Conservation (phyloP, 2,888 invertebrate genomes). For the Mesorhabditis belari region DNA sequence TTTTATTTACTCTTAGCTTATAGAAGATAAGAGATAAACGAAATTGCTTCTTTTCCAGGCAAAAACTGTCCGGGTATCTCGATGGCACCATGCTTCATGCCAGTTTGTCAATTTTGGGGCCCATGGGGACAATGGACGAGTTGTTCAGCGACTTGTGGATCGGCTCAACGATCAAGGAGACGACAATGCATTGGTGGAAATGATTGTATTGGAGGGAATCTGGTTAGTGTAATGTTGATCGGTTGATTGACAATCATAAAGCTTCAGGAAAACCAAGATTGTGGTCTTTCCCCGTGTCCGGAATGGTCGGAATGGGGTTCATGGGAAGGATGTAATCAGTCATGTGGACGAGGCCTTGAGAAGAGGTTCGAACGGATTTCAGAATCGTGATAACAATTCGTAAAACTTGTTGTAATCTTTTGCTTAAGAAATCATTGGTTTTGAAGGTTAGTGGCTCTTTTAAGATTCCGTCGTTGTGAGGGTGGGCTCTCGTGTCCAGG, state of each 20-base stretch:
- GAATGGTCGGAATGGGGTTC: slow-evolving; percentile 31
- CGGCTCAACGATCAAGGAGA: slow-evolving; percentile 17
- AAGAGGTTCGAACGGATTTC: slow-evolving; percentile 18
- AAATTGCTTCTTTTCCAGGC: not conserved
- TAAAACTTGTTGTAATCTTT: too few relatives aligned
- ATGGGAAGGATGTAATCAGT: slow-evolving; percentile 31
- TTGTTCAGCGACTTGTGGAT: slow-evolving; percentile 31
- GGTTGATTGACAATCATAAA: slow-evolving; percentile 1
- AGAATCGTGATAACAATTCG: too few relatives aligned
- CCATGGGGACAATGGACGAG: slow-evolving; percentile 31
- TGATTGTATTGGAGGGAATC: slow-evolving; percentile 10
- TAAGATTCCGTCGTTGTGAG: slow-evolving; percentile 9
- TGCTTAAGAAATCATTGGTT: too few relatives aligned
- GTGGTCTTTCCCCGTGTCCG: slow-evolving; percentile 23
- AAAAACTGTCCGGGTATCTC: not conserved
- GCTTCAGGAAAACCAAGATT: slow-evolving; percentile 26
- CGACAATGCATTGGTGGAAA: slow-evolving; percentile 13
- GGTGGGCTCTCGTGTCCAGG: slow-evolving; percentile 35
- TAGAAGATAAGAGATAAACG: too few relatives aligned
- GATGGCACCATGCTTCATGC: not conserved
- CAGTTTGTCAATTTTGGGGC: not conserved
- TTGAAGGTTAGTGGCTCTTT: too few relatives aligned
- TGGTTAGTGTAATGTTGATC: slow-evolving; percentile 2
- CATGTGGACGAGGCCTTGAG: slow-evolving; percentile 31
- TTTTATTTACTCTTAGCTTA: too few relatives aligned